Base-by-base conservation (phyloP, 1,140 invertebrate genomes). In the Musca vetustissima region DNA sequence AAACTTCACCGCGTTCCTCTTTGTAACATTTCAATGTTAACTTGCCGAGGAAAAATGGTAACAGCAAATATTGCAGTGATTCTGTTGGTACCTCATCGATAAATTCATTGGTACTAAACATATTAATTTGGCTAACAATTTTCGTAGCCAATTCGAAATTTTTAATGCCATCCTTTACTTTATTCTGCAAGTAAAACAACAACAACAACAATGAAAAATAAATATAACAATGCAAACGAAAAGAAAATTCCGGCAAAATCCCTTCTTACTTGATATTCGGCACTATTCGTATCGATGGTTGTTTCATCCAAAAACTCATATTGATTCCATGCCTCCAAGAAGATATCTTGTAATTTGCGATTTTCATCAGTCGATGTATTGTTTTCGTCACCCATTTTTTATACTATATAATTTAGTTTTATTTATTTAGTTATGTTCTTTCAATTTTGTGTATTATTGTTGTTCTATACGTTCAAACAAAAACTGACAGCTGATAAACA, bases 31-130 rank as follows among this genome's bases (percentile, higher is more conserved):
- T 78, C 6, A 74, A 68, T 13, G 86, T 87, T 0, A 95, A 83
- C 14, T 88, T 89, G 0, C 93, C 94, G 13, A 97, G 85, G n/a
- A 95, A 83, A 19, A 90, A 93, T 0, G 95, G 95, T 15, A 96
- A 76, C 1, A 96, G 80, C 57, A 96, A 86, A 75, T 93, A 95
- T 76, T 93, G 93, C 2, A 98, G 79, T 75, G 95, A 90, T 71
- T 90, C 89, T 14, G 94, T 95, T 0, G 93, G 83, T 13, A 98
- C 79, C 85, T 98, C 96, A 64, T 96, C 93, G 50, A 95, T 85
- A 24, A 84, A 85, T 86, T 98, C 96, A 84, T 98, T 98, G 32
- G 82, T 80, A 81, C 94, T 96, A 75, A 97, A 98, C 81, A 98
- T 87, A 53, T 88, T 89, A 0, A 91, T 85, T 48, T 90, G 70